phyloP scores from a whole-genome alignment of 2,888 invertebrate species.

The Amphipyra tragopoginis region DNA sequence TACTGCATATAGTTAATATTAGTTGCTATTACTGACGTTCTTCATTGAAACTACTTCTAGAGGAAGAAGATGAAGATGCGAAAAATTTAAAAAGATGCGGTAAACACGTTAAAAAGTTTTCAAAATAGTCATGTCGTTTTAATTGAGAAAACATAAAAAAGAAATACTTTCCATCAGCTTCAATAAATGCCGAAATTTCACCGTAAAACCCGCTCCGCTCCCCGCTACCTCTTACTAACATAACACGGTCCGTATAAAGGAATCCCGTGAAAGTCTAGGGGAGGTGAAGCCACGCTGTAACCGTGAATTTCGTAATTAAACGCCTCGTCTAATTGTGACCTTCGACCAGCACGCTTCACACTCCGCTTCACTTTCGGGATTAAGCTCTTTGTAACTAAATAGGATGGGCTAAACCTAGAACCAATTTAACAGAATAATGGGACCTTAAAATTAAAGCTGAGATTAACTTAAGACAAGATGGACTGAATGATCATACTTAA shows the following conservation, averaged over 20 bases:
- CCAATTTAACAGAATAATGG: constrained; percentile 25
- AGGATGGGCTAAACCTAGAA: constrained; percentile 44
- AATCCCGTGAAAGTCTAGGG: constrained; percentile 86
- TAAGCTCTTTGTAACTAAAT: constrained; percentile 71
- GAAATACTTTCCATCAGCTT: background rate
- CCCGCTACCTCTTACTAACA: constrained; percentile 42
- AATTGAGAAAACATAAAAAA: too few species aligned
- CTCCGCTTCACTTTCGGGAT: constrained; percentile 73
- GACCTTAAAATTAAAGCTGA: constrained; percentile 1
- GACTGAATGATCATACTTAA: too few species aligned
- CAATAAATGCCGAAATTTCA: background rate
- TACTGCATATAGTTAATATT: too few species aligned
- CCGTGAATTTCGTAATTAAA: constrained; percentile 88
- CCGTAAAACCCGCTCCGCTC: background rate
- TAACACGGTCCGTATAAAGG: constrained; percentile 54
- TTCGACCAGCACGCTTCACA: constrained; percentile 77
- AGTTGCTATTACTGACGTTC: background rate
- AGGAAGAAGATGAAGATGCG: too few species aligned
- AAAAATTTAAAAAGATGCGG: too few species aligned
- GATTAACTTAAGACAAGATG: constrained; percentile 13
- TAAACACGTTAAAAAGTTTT: too few species aligned
- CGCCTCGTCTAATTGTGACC: constrained; percentile 87
- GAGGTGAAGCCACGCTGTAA: constrained; percentile 85
- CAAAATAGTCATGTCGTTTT: too few species aligned
- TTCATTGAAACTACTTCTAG: too few species aligned